phyloP scores from a whole-genome alignment of 2,888 invertebrate species.

The Campoplex nolae region DNA sequence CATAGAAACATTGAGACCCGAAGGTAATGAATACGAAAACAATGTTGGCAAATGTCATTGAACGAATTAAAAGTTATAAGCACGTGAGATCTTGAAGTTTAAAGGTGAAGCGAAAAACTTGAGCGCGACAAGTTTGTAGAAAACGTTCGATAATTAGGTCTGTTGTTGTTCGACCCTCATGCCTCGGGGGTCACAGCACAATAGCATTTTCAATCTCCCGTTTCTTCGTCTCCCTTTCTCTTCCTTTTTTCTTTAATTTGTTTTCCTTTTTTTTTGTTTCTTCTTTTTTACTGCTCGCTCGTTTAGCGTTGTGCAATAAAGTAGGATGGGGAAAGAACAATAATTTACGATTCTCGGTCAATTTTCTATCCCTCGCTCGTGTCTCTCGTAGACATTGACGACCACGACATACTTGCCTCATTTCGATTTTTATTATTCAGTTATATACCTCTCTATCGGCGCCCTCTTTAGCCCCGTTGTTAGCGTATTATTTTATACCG shows the following conservation, averaged over 20 bases:
- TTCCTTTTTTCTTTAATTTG: too few species aligned
- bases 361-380: slow-evolving; percentile 17
- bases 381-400: slow-evolving; percentile 47
- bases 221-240: neutral
- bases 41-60: neutral
- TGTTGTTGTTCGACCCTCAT: slow-evolving; percentile 16
- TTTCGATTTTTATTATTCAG: slow-evolving; percentile 59
- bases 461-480: slow-evolving; percentile 46
- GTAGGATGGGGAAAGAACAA: slow-evolving; percentile 40
- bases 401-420: slow-evolving; percentile 63
- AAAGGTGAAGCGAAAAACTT: slow-evolving; percentile 28
- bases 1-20: slow-evolving; percentile 6
- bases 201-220: slow-evolving; percentile 32
- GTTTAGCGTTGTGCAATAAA: slow-evolving; percentile 33
- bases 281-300: neutral
- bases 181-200: slow-evolving; percentile 44
- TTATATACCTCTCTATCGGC: neutral
- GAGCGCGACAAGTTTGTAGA: neutral
- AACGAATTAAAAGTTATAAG: neutral
- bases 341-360: slow-evolving; percentile 47
- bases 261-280: too few species aligned
- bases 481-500: slow-evolving; percentile 34
- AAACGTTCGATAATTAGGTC: slow-evolving; percentile 4
- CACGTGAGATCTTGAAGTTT: slow-evolving; percentile 16
- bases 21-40: neutral